Evolutionary conservation across 2,113 vertebrate genomes (phyloP), one percentile per base, ranked within the genome.

Genomic region (Procavia capensis): DNA sequence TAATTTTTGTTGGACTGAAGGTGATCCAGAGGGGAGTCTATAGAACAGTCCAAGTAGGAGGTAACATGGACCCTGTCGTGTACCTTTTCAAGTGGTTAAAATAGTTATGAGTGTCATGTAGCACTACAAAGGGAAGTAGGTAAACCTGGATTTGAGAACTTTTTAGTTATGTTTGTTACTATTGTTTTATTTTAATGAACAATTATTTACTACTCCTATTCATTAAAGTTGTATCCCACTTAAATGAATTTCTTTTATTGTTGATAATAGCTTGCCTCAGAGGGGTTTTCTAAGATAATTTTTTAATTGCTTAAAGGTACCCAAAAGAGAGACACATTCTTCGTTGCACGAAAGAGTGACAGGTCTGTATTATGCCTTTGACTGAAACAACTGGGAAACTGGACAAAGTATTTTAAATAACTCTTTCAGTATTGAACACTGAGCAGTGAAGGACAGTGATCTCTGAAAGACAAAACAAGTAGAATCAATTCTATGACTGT

Each of bases 211-310:
- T 43, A 2, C 6, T 86, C 54, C 85, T 76, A 64, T 78, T 86
- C 90, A 39, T 80, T 94, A 24, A 86, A 63, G 8, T 85, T 79
- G 22, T 91, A 47, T 88, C 9, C 34, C 16, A 47, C 14, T 85
- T 82, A 24, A 9, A 70, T 75, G 20, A 86, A 36, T 90, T 95
- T 95, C 29, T 87, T 83, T 88, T 27, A 41, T 59, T 89, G 10
- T 74, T 88, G 50, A 29, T 39, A 43, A 39, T 68, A 61, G 82
- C 20, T 93, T 88, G 24, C 20, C 24, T 88, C 16, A 75, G 20
- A 54, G 68, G 76, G 19, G 31, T 86, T 95, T 85, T 66, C 63
- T 86, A 59, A 87, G 34, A 76, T 81, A 80, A 59, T 45, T 93
- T 59, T 91, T 95, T 61, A 88, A 1, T 76, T 74, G 45, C 63